These are phyloP conservation scores for Pseudoips prasinana DNA, from an alignment of 2,888 invertebrate species.

Conservation along the genomic window DNA sequence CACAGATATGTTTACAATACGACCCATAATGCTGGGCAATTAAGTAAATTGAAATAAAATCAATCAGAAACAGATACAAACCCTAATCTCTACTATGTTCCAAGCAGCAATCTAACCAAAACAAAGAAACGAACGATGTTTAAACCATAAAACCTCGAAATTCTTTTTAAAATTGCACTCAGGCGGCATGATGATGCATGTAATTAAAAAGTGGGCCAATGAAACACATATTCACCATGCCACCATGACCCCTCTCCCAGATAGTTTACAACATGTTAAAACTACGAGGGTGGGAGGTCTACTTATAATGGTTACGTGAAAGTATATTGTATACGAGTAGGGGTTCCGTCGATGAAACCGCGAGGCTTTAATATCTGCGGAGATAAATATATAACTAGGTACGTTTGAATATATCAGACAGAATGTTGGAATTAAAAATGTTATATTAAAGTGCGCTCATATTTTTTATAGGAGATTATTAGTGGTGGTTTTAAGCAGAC, in stretches of 20 bases:
- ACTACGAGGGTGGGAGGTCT: conserved; percentile 12
- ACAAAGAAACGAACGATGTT: conserved; percentile 26
- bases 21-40: too few species aligned
- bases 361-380: conserved; percentile 58
- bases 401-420: conserved; percentile 42
- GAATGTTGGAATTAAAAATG: conserved; percentile 29
- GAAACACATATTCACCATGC: conserved; percentile 38
- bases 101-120: too few species aligned
- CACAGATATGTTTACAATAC: too few species aligned
- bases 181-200: conserved; percentile 66
- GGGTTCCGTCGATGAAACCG: conserved; percentile 49
- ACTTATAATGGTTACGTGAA: conserved; percentile 20
- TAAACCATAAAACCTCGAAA: conserved; percentile 52
- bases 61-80: too few species aligned
- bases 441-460: conserved; percentile 21
- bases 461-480: conserved; percentile 17
- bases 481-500: conserved; percentile 8
- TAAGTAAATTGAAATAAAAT: too few species aligned
- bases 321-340: conserved; percentile 25
- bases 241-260: conserved; percentile 25
- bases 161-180: conserved; percentile 66
- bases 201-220: conserved; percentile 73
- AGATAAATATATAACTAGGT: conserved; percentile 42
- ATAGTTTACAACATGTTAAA: not conserved
- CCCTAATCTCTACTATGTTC: too few species aligned